Evolutionary conservation across 2,113 vertebrate species (phyloP).

Genomic region (Myotis davidii): DNA sequence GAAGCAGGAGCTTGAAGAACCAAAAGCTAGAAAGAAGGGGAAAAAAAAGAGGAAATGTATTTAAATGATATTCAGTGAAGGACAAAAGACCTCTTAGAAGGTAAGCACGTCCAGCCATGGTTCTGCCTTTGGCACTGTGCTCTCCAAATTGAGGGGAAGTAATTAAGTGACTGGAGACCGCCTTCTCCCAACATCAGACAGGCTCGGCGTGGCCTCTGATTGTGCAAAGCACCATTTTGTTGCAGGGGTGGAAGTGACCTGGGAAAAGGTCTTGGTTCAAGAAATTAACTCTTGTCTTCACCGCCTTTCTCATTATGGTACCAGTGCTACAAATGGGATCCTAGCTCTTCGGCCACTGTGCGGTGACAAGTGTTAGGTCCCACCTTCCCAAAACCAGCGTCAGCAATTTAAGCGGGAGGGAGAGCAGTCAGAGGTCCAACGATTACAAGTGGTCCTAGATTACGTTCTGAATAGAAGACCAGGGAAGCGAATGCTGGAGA

Average conservation of each 20-base stretch:
- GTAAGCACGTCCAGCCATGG: neutral
- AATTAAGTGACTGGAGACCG: slow-evolving; percentile 41
- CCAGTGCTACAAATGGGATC: neutral
- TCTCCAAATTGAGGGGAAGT: slow-evolving; percentile 46
- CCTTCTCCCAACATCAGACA: neutral
- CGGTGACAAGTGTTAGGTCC: neutral
- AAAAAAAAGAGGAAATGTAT: slow-evolving; percentile 4
- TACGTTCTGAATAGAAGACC: neutral
- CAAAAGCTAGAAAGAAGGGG: slow-evolving; percentile 90
- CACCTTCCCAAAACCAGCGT: neutral
- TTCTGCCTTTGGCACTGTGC: neutral
- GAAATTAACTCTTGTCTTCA: neutral
- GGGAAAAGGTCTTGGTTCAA: neutral
- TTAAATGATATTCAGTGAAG: slow-evolving; percentile 53
- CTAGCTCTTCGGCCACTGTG: neutral
- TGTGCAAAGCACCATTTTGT: neutral
- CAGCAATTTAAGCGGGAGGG: neutral
- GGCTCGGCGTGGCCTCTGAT: neutral
- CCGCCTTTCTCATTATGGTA: neutral
- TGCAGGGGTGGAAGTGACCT: neutral
- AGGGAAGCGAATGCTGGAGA: neutral
- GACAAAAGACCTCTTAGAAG: slow-evolving; percentile 55
- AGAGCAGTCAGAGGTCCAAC: neutral
- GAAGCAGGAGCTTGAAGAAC: slow-evolving; percentile 93
- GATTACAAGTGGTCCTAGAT: too few relatives aligned